These are phyloP conservation scores for Melitaea cinxia DNA, from an alignment of 1,140 invertebrate species.

Conservation along the genomic window DNA sequence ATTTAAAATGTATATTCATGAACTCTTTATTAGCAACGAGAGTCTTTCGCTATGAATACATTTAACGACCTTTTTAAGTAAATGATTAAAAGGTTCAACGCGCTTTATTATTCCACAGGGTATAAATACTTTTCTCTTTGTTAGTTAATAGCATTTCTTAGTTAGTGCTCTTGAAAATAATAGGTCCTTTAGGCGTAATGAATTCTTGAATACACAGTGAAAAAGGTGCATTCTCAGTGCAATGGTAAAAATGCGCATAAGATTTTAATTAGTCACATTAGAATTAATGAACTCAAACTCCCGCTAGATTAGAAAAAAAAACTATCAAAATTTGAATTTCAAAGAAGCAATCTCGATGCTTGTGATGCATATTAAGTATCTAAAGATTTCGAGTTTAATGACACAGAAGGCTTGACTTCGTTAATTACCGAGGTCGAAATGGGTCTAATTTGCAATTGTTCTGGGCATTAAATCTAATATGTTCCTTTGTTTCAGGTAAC, in stretches of 20 bases:
- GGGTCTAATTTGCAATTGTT: constrained; percentile 34
- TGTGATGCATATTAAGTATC: constrained; percentile 32
- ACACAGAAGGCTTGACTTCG: constrained; percentile 15
- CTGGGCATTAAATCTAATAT: constrained; percentile 30
- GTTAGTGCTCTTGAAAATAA: constrained; percentile 26
- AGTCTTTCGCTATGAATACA: background rate
- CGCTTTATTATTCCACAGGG: constrained; percentile 28
- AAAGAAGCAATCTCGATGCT: constrained; percentile 26
- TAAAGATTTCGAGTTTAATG: constrained; percentile 33
- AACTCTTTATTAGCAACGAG: background rate
- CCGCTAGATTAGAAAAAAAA: constrained; percentile 41
- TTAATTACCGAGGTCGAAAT: constrained; percentile 24
- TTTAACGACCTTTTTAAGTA: background rate
- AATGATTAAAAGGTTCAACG: constrained; percentile 24
- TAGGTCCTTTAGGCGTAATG: constrained; percentile 37
- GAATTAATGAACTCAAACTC: constrained; percentile 35
- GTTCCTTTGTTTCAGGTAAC: constrained; percentile 82
- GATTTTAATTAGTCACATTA: constrained; percentile 42
- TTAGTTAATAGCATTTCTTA: constrained; percentile 34
- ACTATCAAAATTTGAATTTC: constrained; percentile 41
- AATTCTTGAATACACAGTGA: constrained; percentile 35
- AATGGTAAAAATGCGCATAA: constrained; percentile 37
- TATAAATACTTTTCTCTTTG: constrained; percentile 32
- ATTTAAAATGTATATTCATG: background rate
- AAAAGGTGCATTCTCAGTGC: constrained; percentile 36